These are phyloP conservation scores for Pelecanoides urinatrix DNA, from an alignment of 2,113 vertebrate species.

Conservation along the genomic window DNA sequence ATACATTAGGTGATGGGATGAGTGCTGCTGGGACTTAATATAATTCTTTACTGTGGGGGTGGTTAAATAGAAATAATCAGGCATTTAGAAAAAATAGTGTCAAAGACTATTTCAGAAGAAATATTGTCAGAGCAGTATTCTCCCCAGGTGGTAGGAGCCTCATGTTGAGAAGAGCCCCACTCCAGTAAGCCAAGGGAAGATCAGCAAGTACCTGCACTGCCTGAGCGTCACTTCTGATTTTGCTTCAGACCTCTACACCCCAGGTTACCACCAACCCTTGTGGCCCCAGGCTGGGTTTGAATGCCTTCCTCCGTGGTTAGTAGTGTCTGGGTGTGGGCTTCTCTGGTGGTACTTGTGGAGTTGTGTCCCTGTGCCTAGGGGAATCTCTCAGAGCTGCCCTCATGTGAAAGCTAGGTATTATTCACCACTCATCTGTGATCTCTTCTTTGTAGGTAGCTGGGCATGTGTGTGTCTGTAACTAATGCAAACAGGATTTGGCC, in stretches of 20 bases:
- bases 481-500: background rate
- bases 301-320: background rate
- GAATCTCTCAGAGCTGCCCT: background rate
- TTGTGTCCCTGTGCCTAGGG: background rate
- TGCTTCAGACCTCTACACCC: background rate
- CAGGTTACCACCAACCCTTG: background rate
- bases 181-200: background rate
- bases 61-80: background rate
- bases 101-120: background rate
- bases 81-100: background rate
- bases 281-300: background rate
- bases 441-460: background rate
- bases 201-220: background rate
- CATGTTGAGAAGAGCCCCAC: background rate
- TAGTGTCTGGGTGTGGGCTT: background rate
- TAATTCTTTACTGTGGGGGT: background rate
- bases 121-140: background rate
- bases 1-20: background rate
- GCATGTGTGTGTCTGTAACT: background rate
- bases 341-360: background rate
- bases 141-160: background rate
- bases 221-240: background rate
- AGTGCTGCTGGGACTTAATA: background rate
- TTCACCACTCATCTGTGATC: background rate
- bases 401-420: background rate